Percentiles rank a stretch among this genome's conserved stretches.
phyloP scores from a whole-genome alignment of 2,888 invertebrate genomes.

The Pseudococcus viburni region DNA sequence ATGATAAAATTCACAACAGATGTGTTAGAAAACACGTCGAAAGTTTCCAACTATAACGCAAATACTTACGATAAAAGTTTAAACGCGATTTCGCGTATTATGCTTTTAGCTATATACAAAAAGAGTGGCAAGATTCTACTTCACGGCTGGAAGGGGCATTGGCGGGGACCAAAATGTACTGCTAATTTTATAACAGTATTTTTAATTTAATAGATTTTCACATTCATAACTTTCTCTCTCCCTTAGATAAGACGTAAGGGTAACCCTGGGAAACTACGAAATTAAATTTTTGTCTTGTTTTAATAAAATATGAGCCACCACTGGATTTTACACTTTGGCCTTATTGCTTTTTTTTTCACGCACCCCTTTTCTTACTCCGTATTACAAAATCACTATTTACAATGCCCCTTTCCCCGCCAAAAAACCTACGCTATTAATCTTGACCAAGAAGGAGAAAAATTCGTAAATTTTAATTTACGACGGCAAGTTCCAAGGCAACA shows the following conservation, averaged over 20 bases:
- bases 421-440: slow-evolving; percentile 20
- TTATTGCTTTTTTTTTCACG: background rate
- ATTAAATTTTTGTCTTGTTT: slow-evolving; percentile 44
- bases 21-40: slow-evolving; percentile 1
- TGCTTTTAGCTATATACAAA: background rate
- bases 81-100: slow-evolving; percentile 20
- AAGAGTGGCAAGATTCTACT: background rate
- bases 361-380: background rate
- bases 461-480: slow-evolving; percentile 39
- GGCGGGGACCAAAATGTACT: background rate
- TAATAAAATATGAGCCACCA: slow-evolving; percentile 26
- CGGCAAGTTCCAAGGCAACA: background rate
- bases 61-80: background rate
- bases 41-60: slow-evolving; percentile 21
- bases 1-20: slow-evolving; percentile 44
- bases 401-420: background rate
- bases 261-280: background rate
- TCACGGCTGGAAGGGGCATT: background rate
- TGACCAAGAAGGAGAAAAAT: slow-evolving; percentile 23
- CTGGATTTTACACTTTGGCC: slow-evolving; percentile 1
- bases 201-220: slow-evolving; percentile 21
- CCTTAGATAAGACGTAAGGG: background rate
- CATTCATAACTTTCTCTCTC: slow-evolving; percentile 9
- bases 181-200: slow-evolving; percentile 30
- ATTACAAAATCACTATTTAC: slow-evolving; percentile 24